These are phyloP conservation scores for Wasmannia auropunctata DNA, from an alignment of 1,140 invertebrate species.

Conservation along the genomic window DNA sequence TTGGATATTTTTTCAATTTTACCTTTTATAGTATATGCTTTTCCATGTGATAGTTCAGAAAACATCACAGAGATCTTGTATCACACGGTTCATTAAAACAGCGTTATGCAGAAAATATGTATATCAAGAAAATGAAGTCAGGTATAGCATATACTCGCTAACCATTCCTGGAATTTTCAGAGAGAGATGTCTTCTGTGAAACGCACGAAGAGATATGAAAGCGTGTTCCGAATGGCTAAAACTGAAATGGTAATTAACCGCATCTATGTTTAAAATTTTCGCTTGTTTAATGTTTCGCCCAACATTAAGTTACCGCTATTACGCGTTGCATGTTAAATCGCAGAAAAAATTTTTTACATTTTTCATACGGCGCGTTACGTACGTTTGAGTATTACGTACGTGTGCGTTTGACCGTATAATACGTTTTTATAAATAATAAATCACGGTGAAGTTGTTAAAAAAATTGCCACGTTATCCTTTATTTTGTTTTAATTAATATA, in stretches of 20 bases:
- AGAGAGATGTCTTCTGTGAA: not conserved
- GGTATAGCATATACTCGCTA: not conserved
- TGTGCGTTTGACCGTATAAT: not conserved
- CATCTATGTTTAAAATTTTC: not conserved
- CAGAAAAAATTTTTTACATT: not conserved
- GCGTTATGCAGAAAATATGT: not conserved
- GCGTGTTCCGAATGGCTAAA: not conserved
- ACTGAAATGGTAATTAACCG: not conserved
- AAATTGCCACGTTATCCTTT: not conserved
- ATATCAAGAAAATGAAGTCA: not conserved
- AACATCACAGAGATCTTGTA: not conserved
- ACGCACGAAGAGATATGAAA: not conserved
- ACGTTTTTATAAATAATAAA: not conserved
- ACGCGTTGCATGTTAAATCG: not conserved
- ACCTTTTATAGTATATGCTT: not conserved
- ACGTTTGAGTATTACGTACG: not conserved
- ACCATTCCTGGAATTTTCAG: conserved; percentile 9
- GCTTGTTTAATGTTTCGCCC: not conserved
- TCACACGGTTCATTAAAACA: conserved; percentile 14
- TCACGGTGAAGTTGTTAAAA: not conserved
- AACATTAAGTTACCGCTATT: not conserved
- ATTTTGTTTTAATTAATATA: not conserved
- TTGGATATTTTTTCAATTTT: not conserved
- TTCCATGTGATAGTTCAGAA: not conserved
- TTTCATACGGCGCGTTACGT: not conserved